Conservation (phyloP, 2,797 vertebrate species). For the Eupleurogrammus muticus region DNA sequence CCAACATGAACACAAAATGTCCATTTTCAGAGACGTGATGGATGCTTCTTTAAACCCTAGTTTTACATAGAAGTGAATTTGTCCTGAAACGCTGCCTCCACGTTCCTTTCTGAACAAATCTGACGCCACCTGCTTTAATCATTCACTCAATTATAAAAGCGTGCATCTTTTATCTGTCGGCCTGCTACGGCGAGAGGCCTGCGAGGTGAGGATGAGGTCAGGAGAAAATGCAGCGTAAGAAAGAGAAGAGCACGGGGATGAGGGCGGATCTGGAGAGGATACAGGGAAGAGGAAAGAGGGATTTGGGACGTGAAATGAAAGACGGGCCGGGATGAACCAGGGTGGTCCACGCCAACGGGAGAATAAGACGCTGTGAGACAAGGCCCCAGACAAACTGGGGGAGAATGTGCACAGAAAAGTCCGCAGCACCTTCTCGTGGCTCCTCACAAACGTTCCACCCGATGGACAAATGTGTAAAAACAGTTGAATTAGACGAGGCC, state of each 20-base stretch:
- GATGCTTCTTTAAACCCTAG: too few relatives aligned
- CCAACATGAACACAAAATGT: too few relatives aligned
- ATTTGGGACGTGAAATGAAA: conserved; percentile 52
- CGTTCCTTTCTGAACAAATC: too few relatives aligned
- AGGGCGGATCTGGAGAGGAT: conserved; percentile 48
- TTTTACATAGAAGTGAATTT: too few relatives aligned
- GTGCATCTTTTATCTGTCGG: not conserved
- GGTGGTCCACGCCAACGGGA: conserved; percentile 31
- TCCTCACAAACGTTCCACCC: not conserved
- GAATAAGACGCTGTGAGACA: conserved; percentile 11
- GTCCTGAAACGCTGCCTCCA: too few relatives aligned
- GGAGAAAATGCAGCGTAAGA: conserved; percentile 18
- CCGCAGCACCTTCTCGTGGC: conserved; percentile 3
- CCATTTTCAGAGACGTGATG: too few relatives aligned
- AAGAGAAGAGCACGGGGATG: conserved; percentile 26
- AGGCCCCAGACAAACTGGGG: not conserved
- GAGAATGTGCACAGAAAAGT: not conserved
- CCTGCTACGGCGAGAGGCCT: conserved; percentile 51
- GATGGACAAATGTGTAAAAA: conserved; percentile 20
- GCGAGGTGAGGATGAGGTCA: too few relatives aligned
- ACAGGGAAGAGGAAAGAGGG: conserved; percentile 46
- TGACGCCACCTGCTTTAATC: too few relatives aligned
- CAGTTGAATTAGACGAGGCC: not conserved
- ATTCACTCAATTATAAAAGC: too few relatives aligned
- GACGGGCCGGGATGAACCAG: conserved; percentile 29